Conservation (phyloP, 2,113 vertebrate genomes). For the Dascyllus trimaculatus region DNA sequence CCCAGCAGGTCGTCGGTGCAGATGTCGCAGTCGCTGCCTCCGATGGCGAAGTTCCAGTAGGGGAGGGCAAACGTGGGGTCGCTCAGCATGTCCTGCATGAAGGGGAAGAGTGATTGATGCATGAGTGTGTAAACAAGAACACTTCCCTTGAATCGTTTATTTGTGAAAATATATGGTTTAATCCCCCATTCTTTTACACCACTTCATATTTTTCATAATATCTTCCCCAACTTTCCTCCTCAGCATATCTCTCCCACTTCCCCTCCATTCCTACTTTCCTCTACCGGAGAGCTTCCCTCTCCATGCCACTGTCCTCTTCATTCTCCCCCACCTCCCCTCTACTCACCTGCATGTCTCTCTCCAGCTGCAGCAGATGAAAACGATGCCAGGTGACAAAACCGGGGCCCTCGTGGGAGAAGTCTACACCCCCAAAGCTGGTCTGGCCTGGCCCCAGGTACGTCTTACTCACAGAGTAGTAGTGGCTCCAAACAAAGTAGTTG, state of each 20-base stretch:
- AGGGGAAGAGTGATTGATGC: neutral
- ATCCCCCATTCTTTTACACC: no score
- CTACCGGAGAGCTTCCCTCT: neutral
- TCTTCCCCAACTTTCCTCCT: neutral
- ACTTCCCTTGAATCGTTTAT: neutral
- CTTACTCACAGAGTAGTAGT: slow-evolving; percentile 97
- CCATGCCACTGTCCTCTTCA: neutral
- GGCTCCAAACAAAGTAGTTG: slow-evolving; percentile 98
- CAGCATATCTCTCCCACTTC: neutral
- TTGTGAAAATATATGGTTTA: neutral
- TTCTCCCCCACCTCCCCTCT: neutral
- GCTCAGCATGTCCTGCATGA: slow-evolving; percentile 89
- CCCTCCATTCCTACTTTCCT: neutral
- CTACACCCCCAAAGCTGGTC: slow-evolving; percentile 91
- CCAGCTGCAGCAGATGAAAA: slow-evolving; percentile 94
- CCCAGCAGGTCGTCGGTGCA: slow-evolving; percentile 95
- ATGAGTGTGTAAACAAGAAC: neutral
- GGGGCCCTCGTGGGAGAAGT: slow-evolving; percentile 98
- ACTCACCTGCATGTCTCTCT: slow-evolving; percentile 94
- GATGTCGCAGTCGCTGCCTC: slow-evolving; percentile 92
- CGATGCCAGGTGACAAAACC: slow-evolving; percentile 99
- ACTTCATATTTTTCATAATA: no score
- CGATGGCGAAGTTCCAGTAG: slow-evolving; percentile 98
- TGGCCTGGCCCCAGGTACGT: slow-evolving; percentile 93
- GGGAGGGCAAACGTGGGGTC: slow-evolving; percentile 92